A percentile compares a stretch with the other conserved stretches of the same genome.
phyloP scores from a whole-genome alignment of 1,140 invertebrate genomes.

The Zophobas morio region DNA sequence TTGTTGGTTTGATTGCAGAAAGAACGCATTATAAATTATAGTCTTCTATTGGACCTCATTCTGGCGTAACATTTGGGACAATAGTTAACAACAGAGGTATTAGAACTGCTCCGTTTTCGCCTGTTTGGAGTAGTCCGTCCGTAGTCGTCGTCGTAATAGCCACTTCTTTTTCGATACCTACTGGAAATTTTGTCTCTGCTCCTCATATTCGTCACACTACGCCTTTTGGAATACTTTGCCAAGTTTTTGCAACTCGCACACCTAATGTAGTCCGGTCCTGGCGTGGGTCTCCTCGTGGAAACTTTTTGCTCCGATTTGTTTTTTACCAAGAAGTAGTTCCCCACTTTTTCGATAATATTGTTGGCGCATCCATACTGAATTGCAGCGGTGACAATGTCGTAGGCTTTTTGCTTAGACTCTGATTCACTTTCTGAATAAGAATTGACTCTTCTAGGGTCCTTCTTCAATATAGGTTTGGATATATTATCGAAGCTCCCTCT shows the following conservation, averaged over 20 bases:
- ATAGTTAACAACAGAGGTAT: slow-evolving; percentile 14
- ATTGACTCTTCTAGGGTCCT: neutral
- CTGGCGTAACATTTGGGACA: slow-evolving; percentile 15
- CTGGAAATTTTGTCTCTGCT: slow-evolving; percentile 1
- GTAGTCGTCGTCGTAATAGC: slow-evolving; percentile 17
- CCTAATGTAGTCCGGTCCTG: slow-evolving; percentile 6
- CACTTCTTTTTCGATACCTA: neutral
- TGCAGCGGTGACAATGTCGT: slow-evolving; percentile 11
- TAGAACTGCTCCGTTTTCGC: slow-evolving; percentile 4
- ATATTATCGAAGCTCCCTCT: neutral
- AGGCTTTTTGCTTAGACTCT: slow-evolving; percentile 10
- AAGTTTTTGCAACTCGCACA: slow-evolving; percentile 20
- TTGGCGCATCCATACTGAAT: slow-evolving; percentile 22
- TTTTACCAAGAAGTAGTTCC: slow-evolving; percentile 15
- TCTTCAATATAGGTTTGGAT: slow-evolving; percentile 11
- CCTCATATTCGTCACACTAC: neutral
- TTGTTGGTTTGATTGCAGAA: neutral
- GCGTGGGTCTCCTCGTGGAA: slow-evolving; percentile 9
- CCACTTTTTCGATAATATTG: slow-evolving; percentile 16
- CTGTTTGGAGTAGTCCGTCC: slow-evolving; percentile 1
- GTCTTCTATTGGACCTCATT: slow-evolving; percentile 26
- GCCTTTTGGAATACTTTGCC: neutral
- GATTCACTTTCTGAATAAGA: neutral
- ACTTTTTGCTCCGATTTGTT: neutral
- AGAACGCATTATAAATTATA: slow-evolving; percentile 15